Conservation (phyloP, 2,797 vertebrate species). For the Todus mexicanus region DNA sequence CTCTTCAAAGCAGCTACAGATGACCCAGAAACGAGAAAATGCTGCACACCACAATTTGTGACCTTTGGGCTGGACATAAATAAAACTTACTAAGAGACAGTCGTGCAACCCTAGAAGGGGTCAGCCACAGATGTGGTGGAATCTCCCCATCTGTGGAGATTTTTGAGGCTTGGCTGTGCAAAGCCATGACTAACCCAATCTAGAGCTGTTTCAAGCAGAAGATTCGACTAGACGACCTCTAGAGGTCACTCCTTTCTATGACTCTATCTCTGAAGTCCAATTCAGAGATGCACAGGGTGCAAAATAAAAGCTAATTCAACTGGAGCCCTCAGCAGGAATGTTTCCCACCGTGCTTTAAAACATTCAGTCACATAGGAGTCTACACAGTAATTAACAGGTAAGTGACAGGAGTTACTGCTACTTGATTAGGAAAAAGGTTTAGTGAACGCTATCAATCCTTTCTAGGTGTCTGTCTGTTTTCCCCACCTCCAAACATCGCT, state of each 20-base stretch:
- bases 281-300: background rate
- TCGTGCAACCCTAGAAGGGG: background rate
- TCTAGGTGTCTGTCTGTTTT: background rate
- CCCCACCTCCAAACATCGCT: background rate
- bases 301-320: background rate
- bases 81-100: background rate
- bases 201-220: background rate
- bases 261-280: background rate
- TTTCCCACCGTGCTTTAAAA: background rate
- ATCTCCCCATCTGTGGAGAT: background rate
- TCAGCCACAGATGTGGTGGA: background rate
- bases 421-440: background rate
- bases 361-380: background rate
- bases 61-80: background rate
- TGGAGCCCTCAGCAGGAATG: background rate
- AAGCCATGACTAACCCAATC: background rate
- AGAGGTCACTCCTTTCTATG: background rate
- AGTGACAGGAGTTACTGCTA: background rate
- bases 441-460: background rate
- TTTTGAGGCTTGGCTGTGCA: background rate
- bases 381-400: background rate
- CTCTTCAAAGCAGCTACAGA: background rate
- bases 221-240: background rate
- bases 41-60: background rate
- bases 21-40: background rate